Conservation (phyloP, 2,888 invertebrate genomes). For the Thera obeliscata region DNA sequence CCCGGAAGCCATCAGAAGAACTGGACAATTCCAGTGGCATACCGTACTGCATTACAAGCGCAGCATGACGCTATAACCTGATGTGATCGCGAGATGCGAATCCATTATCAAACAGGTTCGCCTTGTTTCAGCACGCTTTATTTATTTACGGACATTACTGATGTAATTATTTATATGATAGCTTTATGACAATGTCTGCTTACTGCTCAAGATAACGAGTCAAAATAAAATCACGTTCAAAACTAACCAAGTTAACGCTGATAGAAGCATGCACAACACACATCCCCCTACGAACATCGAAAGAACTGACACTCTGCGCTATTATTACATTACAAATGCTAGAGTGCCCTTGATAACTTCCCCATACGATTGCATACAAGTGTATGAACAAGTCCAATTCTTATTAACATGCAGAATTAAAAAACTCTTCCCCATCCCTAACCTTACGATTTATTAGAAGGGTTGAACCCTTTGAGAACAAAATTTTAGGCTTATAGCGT, state of each 20-base stretch:
- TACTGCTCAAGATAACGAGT: conserved; percentile 13
- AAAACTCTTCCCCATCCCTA: conserved; percentile 76
- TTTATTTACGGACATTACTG: conserved; percentile 56
- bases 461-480: conserved; percentile 81
- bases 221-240: conserved; percentile 22
- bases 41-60: conserved; percentile 48
- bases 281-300: conserved; percentile 58
- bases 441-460: conserved; percentile 65
- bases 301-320: conserved; percentile 69
- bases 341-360: conserved; percentile 79
- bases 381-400: conserved; percentile 81
- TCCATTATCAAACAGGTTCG: conserved; percentile 64
- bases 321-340: conserved; percentile 78
- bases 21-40: conserved; percentile 58
- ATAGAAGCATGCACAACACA: conserved; percentile 37
- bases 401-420: conserved; percentile 82
- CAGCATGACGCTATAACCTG: conserved; percentile 58
- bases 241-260: conserved; percentile 26
- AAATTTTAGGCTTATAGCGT: conserved; percentile 59
- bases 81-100: conserved; percentile 56
- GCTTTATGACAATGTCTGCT: conserved; percentile 33
- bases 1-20: conserved; percentile 63
- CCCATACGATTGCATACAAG: conserved; percentile 78
- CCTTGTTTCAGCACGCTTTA: conserved; percentile 51
- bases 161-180: conserved; percentile 37